Conservation (phyloP, 1,140 invertebrate species). For the Steinernema khuongi region DNA sequence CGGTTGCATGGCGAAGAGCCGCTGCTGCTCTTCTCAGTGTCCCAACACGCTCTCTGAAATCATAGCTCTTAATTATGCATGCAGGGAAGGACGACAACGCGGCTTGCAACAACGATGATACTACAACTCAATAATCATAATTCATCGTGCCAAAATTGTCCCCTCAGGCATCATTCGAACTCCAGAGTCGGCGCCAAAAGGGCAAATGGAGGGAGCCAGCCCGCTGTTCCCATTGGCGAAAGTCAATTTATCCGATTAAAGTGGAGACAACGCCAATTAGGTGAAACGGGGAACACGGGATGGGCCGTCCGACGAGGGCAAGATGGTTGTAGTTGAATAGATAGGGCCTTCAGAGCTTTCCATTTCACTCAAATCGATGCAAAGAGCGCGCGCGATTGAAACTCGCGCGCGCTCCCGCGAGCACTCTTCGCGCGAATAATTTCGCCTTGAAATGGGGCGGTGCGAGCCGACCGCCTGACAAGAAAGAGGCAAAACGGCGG, state of each 20-base stretch:
- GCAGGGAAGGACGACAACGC: neutral
- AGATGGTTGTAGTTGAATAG: no score
- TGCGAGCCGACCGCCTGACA: slow-evolving; percentile 7
- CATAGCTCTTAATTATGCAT: neutral
- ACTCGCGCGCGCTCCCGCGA: neutral
- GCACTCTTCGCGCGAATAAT: slow-evolving; percentile 16
- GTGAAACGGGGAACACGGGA: neutral
- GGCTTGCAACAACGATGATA: slow-evolving; percentile 8
- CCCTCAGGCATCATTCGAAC: neutral
- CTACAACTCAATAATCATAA: slow-evolving; percentile 15
- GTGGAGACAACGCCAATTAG: slow-evolving; percentile 5
- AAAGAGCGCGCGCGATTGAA: neutral
- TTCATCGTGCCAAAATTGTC: neutral
- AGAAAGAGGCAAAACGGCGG: neutral
- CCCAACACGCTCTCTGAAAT: neutral
- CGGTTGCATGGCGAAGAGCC: slow-evolving; percentile 18
- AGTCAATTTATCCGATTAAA: slow-evolving; percentile 14
- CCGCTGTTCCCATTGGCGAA: neutral
- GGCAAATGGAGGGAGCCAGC: neutral
- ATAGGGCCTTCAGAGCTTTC: neutral
- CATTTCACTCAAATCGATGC: slow-evolving; percentile 12
- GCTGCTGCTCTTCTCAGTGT: neutral
- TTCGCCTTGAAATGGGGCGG: neutral
- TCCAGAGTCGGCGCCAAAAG: neutral
- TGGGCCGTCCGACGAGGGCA: neutral